Base-by-base conservation (phyloP, 2,888 invertebrate species). In the Drosophila setosimentum region DNA sequence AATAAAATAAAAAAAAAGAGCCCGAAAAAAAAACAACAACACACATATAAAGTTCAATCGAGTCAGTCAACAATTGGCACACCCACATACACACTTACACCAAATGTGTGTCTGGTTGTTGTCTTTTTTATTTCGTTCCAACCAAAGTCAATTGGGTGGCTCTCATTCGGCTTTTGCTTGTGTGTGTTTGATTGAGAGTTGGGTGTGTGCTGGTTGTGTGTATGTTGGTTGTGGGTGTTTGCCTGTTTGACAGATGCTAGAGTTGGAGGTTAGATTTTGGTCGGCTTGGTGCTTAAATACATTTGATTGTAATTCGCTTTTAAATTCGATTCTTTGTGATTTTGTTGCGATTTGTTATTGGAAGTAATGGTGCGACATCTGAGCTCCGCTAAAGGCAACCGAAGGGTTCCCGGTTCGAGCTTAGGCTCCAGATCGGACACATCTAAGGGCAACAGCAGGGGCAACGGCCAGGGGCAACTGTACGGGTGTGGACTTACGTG, bases 271-370 rank as follows among this genome's bases (percentile, higher is more conserved):
- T 80, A 75, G 74, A 77, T 83, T 76, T 72, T 75, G 73, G 83
- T 76, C 80, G 83, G 90, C 90, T 86, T 88, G 82, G 73, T 85
- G 78, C 88, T 85, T 86, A 87, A 86, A 89, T 84, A 89, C 89
- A 89, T 86, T 86, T 88, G 86, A 86, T 86, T 89, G 86, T 86
- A 89, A 86, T 89, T 82, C 90, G 90, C 88, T 86, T 89, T 86
- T 89, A 86, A 89, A 88, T 83, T 85, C 89, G 78, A 82, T 85
- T 83, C 83, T 72, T 80, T 83, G 79, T 77, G 80, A 83, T 81
- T 81, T 83, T 68, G 76, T 72, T 75, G 68, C 89, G 88, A 90
- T 87, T 89, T 85, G 90, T 87, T 87, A 86, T 89, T 88, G 87
- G 84, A 83, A 81, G 74, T 87, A 90, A 88, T 88, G 87, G 81